Evolutionary conservation across 2,888 invertebrate genomes (phyloP).

Genomic region (Erannis defoliaria): DNA sequence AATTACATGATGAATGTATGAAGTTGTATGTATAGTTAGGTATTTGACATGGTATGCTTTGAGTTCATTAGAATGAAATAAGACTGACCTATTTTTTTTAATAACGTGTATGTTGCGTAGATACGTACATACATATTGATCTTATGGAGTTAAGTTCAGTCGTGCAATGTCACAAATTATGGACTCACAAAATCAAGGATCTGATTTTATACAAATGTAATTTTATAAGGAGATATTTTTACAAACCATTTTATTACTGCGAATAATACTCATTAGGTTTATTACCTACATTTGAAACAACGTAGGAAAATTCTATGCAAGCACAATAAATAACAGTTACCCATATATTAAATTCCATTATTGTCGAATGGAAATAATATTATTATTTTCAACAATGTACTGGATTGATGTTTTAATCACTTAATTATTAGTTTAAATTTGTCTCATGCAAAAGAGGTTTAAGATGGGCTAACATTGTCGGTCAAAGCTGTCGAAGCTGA

Average conservation of each 20-base stretch:
- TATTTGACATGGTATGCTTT: neutral
- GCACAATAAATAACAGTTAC: too few species aligned
- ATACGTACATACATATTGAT: neutral
- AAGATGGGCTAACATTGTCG: too few species aligned
- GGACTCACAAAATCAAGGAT: neutral
- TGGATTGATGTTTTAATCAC: too few species aligned
- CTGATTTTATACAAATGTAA: neutral
- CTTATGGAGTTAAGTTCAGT: neutral
- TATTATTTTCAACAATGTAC: neutral
- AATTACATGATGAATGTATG: constrained; percentile 6
- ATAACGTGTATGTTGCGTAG: too few species aligned
- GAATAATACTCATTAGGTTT: constrained; percentile 17
- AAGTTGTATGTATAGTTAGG: neutral
- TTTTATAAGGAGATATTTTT: neutral
- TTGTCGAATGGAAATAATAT: neutral
- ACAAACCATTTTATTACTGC: neutral
- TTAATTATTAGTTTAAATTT: too few species aligned
- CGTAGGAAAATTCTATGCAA: neutral
- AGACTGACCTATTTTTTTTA: constrained; percentile 6
- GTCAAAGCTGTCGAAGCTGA: too few species aligned
- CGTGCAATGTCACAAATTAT: neutral
- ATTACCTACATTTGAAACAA: neutral
- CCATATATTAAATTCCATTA: too few species aligned
- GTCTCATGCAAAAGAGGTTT: too few species aligned
- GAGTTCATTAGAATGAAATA: constrained; percentile 8